Conservation (phyloP, 2,113 vertebrate genomes). For the Dicerorhinus sumatrensis region DNA sequence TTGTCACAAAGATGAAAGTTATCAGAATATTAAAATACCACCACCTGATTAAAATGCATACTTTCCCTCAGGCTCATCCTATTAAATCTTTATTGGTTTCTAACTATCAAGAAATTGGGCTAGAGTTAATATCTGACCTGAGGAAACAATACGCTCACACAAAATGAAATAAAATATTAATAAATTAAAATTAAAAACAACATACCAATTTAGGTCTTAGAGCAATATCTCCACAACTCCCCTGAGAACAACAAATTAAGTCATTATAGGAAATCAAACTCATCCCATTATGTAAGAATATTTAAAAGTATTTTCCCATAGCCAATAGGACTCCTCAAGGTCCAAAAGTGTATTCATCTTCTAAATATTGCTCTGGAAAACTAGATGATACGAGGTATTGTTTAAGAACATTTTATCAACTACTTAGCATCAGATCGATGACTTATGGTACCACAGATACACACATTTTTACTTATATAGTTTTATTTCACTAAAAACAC, state of each 20-base stretch:
- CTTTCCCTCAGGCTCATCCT: background rate
- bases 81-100: conserved; percentile 62
- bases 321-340: background rate
- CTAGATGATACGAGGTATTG: conserved; percentile 45
- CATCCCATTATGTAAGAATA: background rate
- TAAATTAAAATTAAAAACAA: conserved; percentile 56
- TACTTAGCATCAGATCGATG: background rate
- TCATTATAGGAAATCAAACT: background rate
- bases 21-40: conserved; percentile 65
- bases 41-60: conserved; percentile 45
- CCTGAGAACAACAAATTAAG: conserved; percentile 43
- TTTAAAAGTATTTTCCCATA: conserved; percentile 27
- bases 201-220: conserved; percentile 45
- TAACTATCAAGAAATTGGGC: conserved; percentile 45
- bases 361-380: conserved; percentile 44
- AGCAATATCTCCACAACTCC: background rate
- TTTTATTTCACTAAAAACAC: conserved; percentile 69
- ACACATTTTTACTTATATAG: conserved; percentile 61
- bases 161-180: conserved; percentile 68
- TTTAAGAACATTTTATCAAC: background rate
- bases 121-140: conserved; percentile 62
- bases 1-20: conserved; percentile 51
- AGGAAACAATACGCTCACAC: conserved; percentile 60
- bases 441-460: conserved; percentile 58
- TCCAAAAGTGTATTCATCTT: background rate